Conservation (phyloP, 2,113 vertebrate genomes). For the Morone chrysops region DNA sequence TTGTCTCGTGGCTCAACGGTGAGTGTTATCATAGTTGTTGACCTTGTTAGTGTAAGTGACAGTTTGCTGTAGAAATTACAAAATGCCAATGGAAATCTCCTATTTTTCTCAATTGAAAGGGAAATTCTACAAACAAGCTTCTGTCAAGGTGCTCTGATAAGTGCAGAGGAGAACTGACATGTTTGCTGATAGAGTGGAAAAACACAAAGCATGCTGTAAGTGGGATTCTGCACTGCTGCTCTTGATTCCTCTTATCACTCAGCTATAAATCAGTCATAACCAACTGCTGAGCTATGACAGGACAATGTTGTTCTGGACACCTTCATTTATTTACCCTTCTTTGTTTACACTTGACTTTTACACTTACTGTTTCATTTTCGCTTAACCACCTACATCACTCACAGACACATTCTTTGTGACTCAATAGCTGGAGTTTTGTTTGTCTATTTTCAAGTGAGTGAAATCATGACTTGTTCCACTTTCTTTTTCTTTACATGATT, state of each 20-base stretch:
- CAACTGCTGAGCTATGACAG: conserved; percentile 48
- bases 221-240: conserved; percentile 35
- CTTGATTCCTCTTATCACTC: conserved; percentile 55
- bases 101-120: conserved; percentile 25
- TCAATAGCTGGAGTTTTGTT: conserved; percentile 28
- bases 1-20: conserved; percentile 30
- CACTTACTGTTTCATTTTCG: conserved; percentile 48
- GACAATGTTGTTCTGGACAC: conserved; percentile 58
- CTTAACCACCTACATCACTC: conserved; percentile 40
- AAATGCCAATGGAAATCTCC: conserved; percentile 15
- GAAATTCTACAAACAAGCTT: conserved; percentile 52
- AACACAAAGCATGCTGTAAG: conserved; percentile 36
- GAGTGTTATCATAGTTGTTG: conserved; percentile 20
- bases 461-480: conserved; percentile 1
- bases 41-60: conserved; percentile 53
- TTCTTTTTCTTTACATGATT: conserved; percentile 24
- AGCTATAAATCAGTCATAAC: conserved; percentile 59
- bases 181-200: conserved; percentile 61
- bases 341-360: conserved; percentile 64
- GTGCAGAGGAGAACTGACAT: conserved; percentile 57
- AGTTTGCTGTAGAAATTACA: conserved; percentile 43
- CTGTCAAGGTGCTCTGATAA: conserved; percentile 62
- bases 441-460: conserved; percentile 26
- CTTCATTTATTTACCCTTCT: conserved; percentile 58
- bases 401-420: conserved; percentile 31